phyloP scores from a whole-genome alignment of 2,888 invertebrate genomes.

The Dolichomitus sp. region DNA sequence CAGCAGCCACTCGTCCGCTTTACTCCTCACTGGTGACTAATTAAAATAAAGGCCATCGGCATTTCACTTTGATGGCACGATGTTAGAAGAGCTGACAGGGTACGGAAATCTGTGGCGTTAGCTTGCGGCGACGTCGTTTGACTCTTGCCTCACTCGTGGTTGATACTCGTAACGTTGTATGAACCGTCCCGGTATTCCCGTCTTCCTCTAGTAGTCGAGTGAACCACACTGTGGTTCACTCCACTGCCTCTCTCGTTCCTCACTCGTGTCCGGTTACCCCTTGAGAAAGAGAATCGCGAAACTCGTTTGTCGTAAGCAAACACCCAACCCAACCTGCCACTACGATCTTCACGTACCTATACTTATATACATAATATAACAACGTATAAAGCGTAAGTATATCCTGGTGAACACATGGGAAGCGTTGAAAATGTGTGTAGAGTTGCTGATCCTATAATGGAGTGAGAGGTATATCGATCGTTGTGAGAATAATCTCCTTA shows the following conservation, averaged over 20 bases:
- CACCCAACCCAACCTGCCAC: slow-evolving; percentile 26
- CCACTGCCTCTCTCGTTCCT: slow-evolving; percentile 44
- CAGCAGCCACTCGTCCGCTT: slow-evolving; percentile 10
- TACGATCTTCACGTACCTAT: not conserved
- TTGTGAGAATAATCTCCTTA: slow-evolving; percentile 62
- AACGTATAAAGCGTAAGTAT: not conserved
- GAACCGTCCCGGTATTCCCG: slow-evolving; percentile 39
- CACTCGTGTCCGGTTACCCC: slow-evolving; percentile 65
- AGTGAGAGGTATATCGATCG: slow-evolving; percentile 50
- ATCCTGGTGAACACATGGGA: not conserved
- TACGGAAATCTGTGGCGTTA: slow-evolving; percentile 53
- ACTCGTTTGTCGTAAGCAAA: slow-evolving; percentile 54
- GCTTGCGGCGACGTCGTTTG: slow-evolving; percentile 65
- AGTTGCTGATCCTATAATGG: slow-evolving; percentile 46
- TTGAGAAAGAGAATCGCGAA: slow-evolving; percentile 47
- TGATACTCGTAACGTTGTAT: slow-evolving; percentile 49
- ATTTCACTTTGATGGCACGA: slow-evolving; percentile 17
- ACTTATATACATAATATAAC: slow-evolving; percentile 14
- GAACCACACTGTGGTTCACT: slow-evolving; percentile 69
- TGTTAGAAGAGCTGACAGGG: slow-evolving; percentile 3
- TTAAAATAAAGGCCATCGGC: slow-evolving; percentile 33
- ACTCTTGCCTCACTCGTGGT: slow-evolving; percentile 61
- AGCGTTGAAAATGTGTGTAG: not conserved
- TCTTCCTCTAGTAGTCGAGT: slow-evolving; percentile 44
- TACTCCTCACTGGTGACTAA: slow-evolving; percentile 15